Evolutionary conservation across 2,797 vertebrate species (phyloP), one percentile per base, ranked within the genome.

Genomic region (Bufotes viridis): DNA sequence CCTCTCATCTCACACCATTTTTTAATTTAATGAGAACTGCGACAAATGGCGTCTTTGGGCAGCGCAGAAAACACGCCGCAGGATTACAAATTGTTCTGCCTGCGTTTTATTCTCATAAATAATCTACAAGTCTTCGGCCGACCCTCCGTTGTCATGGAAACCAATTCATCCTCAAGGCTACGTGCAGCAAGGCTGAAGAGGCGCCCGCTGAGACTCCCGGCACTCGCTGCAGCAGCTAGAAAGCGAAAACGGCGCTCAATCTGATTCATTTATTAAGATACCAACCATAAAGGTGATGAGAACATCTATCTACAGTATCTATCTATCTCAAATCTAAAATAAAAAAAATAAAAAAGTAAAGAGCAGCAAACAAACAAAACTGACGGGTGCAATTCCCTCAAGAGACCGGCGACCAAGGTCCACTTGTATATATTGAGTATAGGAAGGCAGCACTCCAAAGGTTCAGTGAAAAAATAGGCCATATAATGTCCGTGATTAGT

Each of bases 61-160:
- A 18, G 24, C 78, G 51, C 55, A 58, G 24, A 79, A 78, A 29
- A 60, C 51, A 78, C 76, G 63, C 63, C 82, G 49, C 17, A 60
- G 13, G 51, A 74, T 57, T 72, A 29, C 17, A 57, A 22, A 57
- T 70, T 42, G 57, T 75, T 75, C 69, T 60, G 26, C 29, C 20
- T 42, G 29, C 53, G 61, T 72, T 60, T 84, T 75, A 8, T 60
- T 15, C 70, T 84, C 51, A 84, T 84, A 84, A 84, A 84, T 84
- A 74, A 84, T 84, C 67, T 18, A 84, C 82, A 84, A 72, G 29
- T 74, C 82, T 74, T 94, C 92, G 91, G 70, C 70, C 87, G 65
- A 90, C 90, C 87, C 92, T 79, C 92, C 92, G 79, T 61, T 93
- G 93, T 91, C 89, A 86, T 87, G 4, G 87, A 92, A 93, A 84